These are phyloP conservation scores for Standfussiana lucernea DNA, from an alignment of 2,888 invertebrate genomes.

Conservation along the genomic window DNA sequence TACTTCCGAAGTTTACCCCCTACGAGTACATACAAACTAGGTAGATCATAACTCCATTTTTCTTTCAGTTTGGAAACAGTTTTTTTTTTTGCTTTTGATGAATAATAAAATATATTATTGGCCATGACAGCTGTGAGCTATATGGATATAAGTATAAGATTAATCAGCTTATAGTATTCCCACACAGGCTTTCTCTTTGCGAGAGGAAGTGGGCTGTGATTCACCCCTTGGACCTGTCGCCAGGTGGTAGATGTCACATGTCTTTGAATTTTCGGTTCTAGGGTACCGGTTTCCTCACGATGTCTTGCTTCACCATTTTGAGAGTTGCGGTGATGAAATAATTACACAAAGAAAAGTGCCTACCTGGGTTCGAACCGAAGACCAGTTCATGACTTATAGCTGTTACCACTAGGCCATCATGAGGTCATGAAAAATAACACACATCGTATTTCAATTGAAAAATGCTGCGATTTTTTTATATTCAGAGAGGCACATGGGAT, in stretches of 20 bases:
- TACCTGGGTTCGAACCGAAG: not conserved
- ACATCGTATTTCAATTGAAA: not conserved
- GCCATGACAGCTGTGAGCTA: not conserved
- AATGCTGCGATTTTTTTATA: conserved; percentile 2
- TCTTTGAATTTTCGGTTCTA: not conserved
- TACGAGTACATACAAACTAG: too few relatives aligned
- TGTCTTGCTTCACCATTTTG: not conserved
- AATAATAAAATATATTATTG: not conserved
- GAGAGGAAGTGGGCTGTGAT: not conserved
- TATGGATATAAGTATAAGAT: not conserved
- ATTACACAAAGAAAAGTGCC: not conserved
- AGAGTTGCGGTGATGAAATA: not conserved
- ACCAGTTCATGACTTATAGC: not conserved
- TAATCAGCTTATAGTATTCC: not conserved
- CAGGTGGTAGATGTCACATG: not conserved
- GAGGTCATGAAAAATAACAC: conserved; percentile 8
- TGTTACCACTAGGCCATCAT: not conserved
- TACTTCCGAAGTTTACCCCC: too few relatives aligned
- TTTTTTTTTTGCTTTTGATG: not conserved
- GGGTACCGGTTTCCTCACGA: not conserved
- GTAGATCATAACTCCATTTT: not conserved
- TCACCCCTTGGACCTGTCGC: not conserved
- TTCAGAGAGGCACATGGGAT: conserved; percentile 11
- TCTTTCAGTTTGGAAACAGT: not conserved
- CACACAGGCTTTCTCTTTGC: not conserved